Evolutionary conservation across 2,888 invertebrate genomes (phyloP).

Genomic region (Sarcophaga rosellei): DNA sequence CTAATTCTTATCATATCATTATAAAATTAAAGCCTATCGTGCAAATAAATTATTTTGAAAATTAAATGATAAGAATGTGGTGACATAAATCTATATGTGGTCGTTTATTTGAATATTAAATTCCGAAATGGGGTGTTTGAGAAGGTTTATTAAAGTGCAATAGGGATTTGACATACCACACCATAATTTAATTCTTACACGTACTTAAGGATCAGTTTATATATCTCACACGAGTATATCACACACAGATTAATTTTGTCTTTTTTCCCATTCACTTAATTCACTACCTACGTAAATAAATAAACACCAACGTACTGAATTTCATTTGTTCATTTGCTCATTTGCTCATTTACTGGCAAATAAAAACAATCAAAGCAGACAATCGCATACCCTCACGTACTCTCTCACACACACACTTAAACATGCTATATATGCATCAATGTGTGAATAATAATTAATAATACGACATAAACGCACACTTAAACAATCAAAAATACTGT

Average conservation of each 20-base stretch:
- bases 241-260: too few species aligned
- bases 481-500: neutral
- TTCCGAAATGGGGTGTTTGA: neutral
- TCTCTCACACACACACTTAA: neutral
- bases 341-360: neutral
- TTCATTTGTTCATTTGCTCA: neutral
- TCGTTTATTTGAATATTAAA: conserved; percentile 31
- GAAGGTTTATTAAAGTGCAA: neutral
- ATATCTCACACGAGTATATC: too few species aligned
- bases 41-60: conserved; percentile 54
- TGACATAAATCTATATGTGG: conserved; percentile 64
- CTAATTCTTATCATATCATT: conserved; percentile 51
- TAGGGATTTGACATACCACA: too few species aligned
- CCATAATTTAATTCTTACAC: too few species aligned
- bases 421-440: neutral
- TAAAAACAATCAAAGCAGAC: conserved; percentile 33
- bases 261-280: neutral
- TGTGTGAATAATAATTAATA: too few species aligned
- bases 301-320: neutral
- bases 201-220: too few species aligned
- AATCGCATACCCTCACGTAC: conserved; percentile 1
- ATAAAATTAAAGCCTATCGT: conserved; percentile 48
- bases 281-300: neutral
- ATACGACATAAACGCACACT: neutral
- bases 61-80: conserved; percentile 66